Evolutionary conservation across 2,797 vertebrate genomes (phyloP).

Genomic region (Muscicapa comitata): DNA sequence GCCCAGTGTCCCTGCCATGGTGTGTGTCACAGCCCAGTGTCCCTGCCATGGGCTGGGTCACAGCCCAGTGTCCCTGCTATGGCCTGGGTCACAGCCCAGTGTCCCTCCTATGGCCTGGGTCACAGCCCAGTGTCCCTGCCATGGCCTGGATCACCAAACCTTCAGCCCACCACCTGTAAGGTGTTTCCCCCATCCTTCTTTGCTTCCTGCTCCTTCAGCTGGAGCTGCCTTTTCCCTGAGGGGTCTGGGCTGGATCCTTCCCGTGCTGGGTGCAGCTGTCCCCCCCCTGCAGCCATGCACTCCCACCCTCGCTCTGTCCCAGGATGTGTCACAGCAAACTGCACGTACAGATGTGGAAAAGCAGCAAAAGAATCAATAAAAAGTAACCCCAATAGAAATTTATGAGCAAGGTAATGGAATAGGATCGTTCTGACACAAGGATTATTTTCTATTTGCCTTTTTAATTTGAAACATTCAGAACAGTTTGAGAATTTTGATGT

Average conservation of each 20-base stretch:
- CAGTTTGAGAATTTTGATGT: neutral
- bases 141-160: neutral
- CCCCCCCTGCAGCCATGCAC: neutral
- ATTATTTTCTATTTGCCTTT: neutral
- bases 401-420: neutral
- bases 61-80: neutral
- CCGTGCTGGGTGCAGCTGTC: neutral
- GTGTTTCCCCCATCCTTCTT: neutral
- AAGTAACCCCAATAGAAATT: neutral
- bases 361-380: neutral
- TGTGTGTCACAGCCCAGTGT: neutral
- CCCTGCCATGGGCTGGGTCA: neutral
- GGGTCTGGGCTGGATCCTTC: neutral
- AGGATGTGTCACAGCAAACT: neutral
- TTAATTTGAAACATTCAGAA: neutral
- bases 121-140: neutral
- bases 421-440: neutral
- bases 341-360: rapidly evolving
- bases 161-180: rapidly evolving
- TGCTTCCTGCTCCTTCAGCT: neutral
- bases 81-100: neutral
- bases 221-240: rapidly evolving
- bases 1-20: neutral
- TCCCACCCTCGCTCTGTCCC: neutral
- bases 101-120: neutral